Conservation (phyloP, 2,797 vertebrate genomes). For the Microctenopoma lineatum region DNA sequence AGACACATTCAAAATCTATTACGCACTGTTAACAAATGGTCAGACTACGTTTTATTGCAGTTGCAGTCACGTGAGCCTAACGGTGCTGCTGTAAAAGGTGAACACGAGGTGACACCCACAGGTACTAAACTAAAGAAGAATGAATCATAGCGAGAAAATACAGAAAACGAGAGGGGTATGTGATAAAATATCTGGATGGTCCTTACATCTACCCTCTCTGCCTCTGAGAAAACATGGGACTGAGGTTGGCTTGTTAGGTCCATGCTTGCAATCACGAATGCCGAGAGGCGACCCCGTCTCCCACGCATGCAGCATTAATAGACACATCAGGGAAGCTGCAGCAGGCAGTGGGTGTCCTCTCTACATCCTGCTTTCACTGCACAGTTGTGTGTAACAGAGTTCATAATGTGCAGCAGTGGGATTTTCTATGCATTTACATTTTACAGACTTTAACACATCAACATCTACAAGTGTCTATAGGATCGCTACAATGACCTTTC, state of each 20-base stretch:
- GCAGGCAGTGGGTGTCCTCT: constrained; percentile 77
- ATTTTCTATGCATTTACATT: constrained; percentile 49
- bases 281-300: constrained; percentile 71
- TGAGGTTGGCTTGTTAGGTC: constrained; percentile 62
- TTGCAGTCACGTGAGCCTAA: neutral
- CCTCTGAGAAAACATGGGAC: constrained; percentile 50
- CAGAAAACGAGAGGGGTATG: constrained; percentile 7
- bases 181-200: constrained; percentile 25
- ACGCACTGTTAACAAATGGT: constrained; percentile 4
- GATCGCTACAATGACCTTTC: constrained; percentile 24
- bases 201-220: constrained; percentile 35
- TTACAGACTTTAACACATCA: constrained; percentile 25
- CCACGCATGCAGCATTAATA: constrained; percentile 80
- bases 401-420: constrained; percentile 35
- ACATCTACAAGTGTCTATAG: constrained; percentile 5
- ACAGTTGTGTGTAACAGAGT: constrained; percentile 54
- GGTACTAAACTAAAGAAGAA: constrained; percentile 2
- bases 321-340: constrained; percentile 72
- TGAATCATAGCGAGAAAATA: constrained; percentile 8
- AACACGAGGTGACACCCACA: constrained; percentile 12
- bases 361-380: constrained; percentile 59
- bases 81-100: constrained; percentile 9
- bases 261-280: constrained; percentile 62
- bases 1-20: constrained; percentile 21
- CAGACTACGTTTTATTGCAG: constrained; percentile 17